Percentiles rank a stretch among this genome's conserved stretches.
Evolutionary conservation across 64 coral and sea anemone genomes (phyloP).

Genomic region (Hydrozoanthus tunicans): DNA sequence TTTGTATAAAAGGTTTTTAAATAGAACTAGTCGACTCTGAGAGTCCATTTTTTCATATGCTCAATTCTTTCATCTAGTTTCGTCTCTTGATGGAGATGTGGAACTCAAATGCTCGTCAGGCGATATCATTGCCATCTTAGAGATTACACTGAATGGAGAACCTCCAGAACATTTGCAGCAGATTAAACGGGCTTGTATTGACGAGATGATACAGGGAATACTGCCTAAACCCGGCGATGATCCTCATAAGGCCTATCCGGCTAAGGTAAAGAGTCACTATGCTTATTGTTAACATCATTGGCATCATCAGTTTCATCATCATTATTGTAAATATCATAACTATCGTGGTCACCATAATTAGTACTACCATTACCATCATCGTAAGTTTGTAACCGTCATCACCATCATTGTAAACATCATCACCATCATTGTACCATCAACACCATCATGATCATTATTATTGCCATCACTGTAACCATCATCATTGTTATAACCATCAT

Average conservation of each 20-base stretch:
- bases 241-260: constrained; percentile 11
- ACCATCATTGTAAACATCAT: too few species aligned
- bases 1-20: too few species aligned
- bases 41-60: too few species aligned
- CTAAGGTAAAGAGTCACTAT: neutral
- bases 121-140: constrained; percentile 45
- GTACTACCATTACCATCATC: too few species aligned
- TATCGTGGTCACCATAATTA: neutral
- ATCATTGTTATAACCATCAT: too few species aligned
- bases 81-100: constrained; percentile 29
- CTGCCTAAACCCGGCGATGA: constrained; percentile 35
- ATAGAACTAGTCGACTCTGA: too few species aligned
- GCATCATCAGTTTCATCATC: neutral
- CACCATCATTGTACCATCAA: too few species aligned
- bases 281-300: neutral
- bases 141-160: constrained; percentile 35
- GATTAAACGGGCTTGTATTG: constrained; percentile 14
- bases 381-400: too few species aligned
- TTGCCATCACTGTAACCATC: too few species aligned
- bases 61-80: neutral
- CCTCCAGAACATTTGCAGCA: constrained; percentile 25
- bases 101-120: constrained; percentile 22
- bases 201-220: constrained; percentile 14
- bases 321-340: neutral
- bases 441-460: too few species aligned